These are phyloP conservation scores for Mus minutoides DNA, from an alignment of 2,797 vertebrate genomes.

Conservation along the genomic window DNA sequence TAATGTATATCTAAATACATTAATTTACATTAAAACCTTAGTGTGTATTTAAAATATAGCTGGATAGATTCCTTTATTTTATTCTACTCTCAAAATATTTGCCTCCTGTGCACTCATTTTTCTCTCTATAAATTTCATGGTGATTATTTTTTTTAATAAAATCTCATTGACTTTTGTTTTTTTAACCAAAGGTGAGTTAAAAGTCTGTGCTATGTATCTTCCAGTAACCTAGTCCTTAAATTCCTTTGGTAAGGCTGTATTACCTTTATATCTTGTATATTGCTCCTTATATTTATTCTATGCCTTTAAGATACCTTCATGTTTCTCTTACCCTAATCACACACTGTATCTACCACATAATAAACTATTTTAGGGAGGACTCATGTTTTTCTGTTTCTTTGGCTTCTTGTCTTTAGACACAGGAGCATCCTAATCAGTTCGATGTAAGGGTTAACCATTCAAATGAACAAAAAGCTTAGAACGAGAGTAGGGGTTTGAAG, in stretches of 20 bases:
- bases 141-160: background rate
- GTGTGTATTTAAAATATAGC: conserved; percentile 48
- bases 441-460: background rate
- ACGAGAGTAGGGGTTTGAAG: background rate
- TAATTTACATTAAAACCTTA: background rate
- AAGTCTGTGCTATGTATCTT: background rate
- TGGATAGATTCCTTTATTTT: conserved; percentile 12
- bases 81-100: conserved; percentile 31
- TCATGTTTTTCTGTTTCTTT: conserved; percentile 3
- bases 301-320: background rate
- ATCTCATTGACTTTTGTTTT: background rate
- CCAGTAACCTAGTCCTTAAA: conserved; percentile 3
- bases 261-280: background rate
- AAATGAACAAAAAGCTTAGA: background rate
- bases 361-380: background rate
- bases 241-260: conserved; percentile 4
- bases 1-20: background rate
- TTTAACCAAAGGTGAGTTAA: conserved; percentile 4
- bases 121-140: background rate
- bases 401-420: background rate
- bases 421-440: background rate
- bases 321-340: background rate
- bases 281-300: background rate
- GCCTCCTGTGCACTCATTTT: background rate
- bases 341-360: background rate